These are phyloP conservation scores for Phylloscopus collybita DNA, from an alignment of 2,797 vertebrate genomes.

Conservation along the genomic window DNA sequence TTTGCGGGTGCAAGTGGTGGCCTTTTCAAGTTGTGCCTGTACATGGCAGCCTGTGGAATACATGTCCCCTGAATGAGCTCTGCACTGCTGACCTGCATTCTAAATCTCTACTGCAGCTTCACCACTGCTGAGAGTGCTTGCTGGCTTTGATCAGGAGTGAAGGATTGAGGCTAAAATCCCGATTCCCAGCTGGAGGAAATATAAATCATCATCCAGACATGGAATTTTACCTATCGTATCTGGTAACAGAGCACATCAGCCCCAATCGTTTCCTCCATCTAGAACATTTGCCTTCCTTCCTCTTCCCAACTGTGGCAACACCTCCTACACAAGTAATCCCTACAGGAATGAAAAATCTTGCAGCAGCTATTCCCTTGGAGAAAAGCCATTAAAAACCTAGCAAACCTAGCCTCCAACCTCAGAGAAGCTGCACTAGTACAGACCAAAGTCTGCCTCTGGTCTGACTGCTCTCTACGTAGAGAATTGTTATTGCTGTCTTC, in stretches of 20 bases:
- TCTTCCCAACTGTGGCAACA: background rate
- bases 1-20: background rate
- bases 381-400: background rate
- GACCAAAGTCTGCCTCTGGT: background rate
- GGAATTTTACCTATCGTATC: background rate
- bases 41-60: background rate
- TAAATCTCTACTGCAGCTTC: background rate
- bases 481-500: background rate
- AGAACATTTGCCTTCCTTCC: background rate
- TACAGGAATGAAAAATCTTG: background rate
- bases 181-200: background rate
- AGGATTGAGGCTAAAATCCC: background rate
- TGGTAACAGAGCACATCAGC: background rate
- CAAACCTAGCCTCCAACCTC: background rate
- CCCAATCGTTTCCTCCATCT: background rate
- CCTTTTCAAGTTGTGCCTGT: background rate
- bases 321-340: background rate
- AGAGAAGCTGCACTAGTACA: background rate
- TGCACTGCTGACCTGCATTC: slow-evolving; percentile 11
- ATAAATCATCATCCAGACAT: background rate
- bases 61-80: background rate
- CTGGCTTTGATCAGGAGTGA: background rate
- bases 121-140: background rate
- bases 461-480: background rate
- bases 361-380: background rate